Base-by-base conservation (phyloP, 2,888 invertebrate genomes). In the Dusona sp. region DNA sequence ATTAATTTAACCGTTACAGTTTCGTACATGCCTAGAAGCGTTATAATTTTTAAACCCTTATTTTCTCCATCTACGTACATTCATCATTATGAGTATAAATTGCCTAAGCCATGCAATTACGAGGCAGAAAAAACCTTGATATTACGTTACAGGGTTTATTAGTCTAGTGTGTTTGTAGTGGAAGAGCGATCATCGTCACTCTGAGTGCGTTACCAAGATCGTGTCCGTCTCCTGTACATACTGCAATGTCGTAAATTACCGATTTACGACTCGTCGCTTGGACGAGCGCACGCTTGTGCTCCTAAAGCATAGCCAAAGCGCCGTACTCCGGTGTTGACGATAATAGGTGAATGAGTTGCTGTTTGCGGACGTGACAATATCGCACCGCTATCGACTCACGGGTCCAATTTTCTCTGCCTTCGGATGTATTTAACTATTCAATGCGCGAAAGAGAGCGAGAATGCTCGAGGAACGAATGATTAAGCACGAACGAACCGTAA, bases 271-370 rank as follows among this genome's bases (percentile, higher is more conserved):
- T 79, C 64, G 57, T 84, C 57, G 68, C 29, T 72, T 70, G 70
- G 65, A 25, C 73, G 36, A 42, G 51, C 38, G 45, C 65, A n/a
- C 68, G 36, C 19, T 51, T 42, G n/a, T 38, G 45, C 54, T 79
- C 22, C 4, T 16, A 75, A 68, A 33, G n/a, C 48, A 38, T 25
- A 67, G 51, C 29, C 65, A 51, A 25, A 57, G 67, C 57, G 11
- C 33, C 45, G 45, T 81, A 70, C 54, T 75, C 83, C 78, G 79
- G 61, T 68, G 86, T 86, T 79, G 86, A 89, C 86, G 89, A 89
- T 88, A 88, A 90, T 89, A 88, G 87, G 68, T 79, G 88, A 89
- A 90, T 89, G 89, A 89, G 86, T 88, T 75, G 87, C 85, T 77
- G 86, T 86, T 89, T 86, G 85, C 82, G 74, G 72, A 87, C 74